A percentile compares a stretch with the other conserved stretches of the same genome.
Evolutionary conservation across 2,888 invertebrate genomes (phyloP).

Genomic region (Diarsia dahlii): DNA sequence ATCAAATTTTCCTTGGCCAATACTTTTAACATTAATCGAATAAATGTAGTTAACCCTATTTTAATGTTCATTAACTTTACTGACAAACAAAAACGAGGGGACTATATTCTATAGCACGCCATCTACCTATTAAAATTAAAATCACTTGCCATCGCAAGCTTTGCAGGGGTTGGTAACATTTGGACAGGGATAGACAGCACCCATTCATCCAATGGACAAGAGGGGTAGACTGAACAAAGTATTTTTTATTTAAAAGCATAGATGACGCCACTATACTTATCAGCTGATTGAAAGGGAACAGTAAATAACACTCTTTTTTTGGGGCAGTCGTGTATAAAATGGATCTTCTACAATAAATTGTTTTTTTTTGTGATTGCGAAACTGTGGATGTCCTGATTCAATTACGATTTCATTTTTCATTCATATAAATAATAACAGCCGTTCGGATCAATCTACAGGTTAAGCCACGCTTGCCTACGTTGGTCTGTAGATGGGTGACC

Average conservation of each 20-base stretch:
- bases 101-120: constrained; percentile 22
- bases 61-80: background rate
- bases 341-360: too few relatives aligned
- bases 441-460: too few relatives aligned
- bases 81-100: background rate
- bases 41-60: background rate
- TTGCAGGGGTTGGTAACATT: background rate
- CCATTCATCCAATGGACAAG: background rate
- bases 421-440: too few relatives aligned
- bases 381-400: too few relatives aligned
- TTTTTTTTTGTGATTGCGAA: too few relatives aligned
- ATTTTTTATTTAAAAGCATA: constrained; percentile 7
- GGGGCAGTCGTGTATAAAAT: too few relatives aligned
- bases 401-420: too few relatives aligned
- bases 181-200: background rate
- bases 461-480: too few relatives aligned
- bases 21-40: background rate
- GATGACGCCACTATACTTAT: constrained; percentile 37
- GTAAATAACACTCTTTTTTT: too few relatives aligned
- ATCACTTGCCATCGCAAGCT: background rate
- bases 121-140: constrained; percentile 17
- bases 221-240: constrained; percentile 17
- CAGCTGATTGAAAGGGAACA: background rate
- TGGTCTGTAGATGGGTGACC: too few relatives aligned
- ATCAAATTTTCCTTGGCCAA: background rate